phyloP scores from a whole-genome alignment of 2,113 vertebrate genomes.

The Lichenostomus cassidix region DNA sequence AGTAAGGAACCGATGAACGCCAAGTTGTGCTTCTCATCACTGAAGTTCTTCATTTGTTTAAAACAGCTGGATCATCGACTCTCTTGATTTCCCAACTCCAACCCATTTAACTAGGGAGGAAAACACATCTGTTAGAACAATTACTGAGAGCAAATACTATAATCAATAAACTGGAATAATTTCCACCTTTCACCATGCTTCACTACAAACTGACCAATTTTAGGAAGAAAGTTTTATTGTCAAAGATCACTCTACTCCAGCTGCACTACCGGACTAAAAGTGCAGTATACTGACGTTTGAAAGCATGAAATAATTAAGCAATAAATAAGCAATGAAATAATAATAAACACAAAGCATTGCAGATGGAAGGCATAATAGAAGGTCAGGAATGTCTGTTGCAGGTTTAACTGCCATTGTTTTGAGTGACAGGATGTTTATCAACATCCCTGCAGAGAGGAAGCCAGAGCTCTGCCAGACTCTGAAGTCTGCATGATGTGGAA shows the following conservation, averaged over 20 bases:
- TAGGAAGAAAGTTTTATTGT: not conserved
- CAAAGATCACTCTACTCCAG: not conserved
- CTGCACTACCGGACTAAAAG: not conserved
- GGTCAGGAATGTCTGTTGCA: not conserved
- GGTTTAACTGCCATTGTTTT: not conserved
- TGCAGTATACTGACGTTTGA: not conserved
- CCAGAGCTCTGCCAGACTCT: not conserved
- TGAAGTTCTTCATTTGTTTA: slow-evolving; percentile 59
- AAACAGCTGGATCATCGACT: slow-evolving; percentile 98
- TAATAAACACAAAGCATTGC: not conserved
- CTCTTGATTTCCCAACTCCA: slow-evolving; percentile 95
- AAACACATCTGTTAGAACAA: slow-evolving; percentile 40
- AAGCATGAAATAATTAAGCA: not conserved
- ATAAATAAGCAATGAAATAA: not conserved
- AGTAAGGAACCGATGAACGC: not conserved
- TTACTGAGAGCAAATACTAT: not conserved
- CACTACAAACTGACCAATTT: not conserved
- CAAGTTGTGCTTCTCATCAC: not conserved
- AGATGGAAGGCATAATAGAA: not conserved
- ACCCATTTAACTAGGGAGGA: slow-evolving; percentile 92
- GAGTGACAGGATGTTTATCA: not conserved
- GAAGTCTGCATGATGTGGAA: not conserved
- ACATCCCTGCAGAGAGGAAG: not conserved
- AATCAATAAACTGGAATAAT: not conserved
- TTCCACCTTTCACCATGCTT: not conserved